Evolutionary conservation across 2,888 invertebrate genomes (phyloP), one percentile per base, ranked within the genome.

Genomic region (Sussaba pulchella): DNA sequence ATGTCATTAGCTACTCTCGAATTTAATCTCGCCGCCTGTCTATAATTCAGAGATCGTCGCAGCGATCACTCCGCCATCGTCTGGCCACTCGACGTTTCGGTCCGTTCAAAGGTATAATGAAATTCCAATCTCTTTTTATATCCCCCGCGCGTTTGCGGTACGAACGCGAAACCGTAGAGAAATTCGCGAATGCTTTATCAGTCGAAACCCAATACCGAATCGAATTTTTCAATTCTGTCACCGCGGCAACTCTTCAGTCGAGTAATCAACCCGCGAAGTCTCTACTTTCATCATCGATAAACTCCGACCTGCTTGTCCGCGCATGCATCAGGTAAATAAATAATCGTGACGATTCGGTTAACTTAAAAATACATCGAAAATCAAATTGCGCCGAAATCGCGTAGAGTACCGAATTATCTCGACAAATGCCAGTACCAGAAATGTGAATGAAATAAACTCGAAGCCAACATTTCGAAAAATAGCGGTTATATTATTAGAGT

Each of bases 261-360:
- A 54, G 69, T 74, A 74, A 78, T 74, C 70, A 74, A 78, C 69
- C 63, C 63, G 10, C 54, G 54, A 47, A n/a, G 47, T 1, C 61
- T 67, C 36, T 78, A 61, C 67, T 63, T 73, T 59, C 72, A 26
- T 52, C 64, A 70, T 73, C 78, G 78, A 78, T 74, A 57, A 47
- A 73, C 47, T 54, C 61, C 63, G n/a, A n/a, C n/a, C n/a, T n/a
- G n/a, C n/a, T n/a, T n/a, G n/a, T n/a, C n/a, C n/a, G n/a, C n/a
- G n/a, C n/a, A n/a, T n/a, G n/a, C n/a, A n/a, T n/a, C n/a, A n/a
- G n/a, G n/a, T n/a, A n/a, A n/a, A n/a, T n/a, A n/a, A n/a, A n/a
- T n/a, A n/a, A n/a, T n/a, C n/a, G n/a, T n/a, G n/a, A n/a, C n/a
- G n/a, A n/a, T n/a, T n/a, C n/a, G n/a, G n/a, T n/a, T n/a, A n/a